Evolutionary conservation across 2,113 vertebrate genomes (phyloP).

Genomic region (Rhinopomastus cyanomelas): DNA sequence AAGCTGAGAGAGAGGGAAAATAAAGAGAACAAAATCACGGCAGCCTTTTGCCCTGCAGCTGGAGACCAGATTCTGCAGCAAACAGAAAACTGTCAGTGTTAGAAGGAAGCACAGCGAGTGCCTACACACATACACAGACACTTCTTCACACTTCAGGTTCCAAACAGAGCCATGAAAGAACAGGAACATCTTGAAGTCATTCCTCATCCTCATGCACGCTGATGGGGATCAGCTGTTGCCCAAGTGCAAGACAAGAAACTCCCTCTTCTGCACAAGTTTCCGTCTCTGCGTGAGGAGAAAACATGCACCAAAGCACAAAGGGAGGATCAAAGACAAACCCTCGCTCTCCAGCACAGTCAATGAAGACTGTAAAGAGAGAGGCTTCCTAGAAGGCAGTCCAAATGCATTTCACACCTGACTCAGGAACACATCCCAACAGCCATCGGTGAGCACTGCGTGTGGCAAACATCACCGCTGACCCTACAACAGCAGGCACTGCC

Average conservation of each 20-base stretch:
- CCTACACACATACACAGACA: background rate
- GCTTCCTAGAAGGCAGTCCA: background rate
- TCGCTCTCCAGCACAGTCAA: background rate
- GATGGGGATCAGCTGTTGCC: slow-evolving; percentile 8
- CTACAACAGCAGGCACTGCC: background rate
- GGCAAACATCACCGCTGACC: background rate
- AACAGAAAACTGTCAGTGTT: background rate
- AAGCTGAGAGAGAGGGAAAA: background rate
- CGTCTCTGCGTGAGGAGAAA: background rate
- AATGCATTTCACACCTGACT: background rate
- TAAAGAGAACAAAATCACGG: background rate
- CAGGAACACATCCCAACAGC: fast-evolving
- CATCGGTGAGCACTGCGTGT: background rate
- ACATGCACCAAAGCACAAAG: background rate
- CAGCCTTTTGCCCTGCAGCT: background rate
- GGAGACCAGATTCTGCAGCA: background rate
- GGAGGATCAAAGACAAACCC: background rate
- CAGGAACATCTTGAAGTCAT: background rate
- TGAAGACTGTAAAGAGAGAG: background rate
- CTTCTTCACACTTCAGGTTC: background rate
- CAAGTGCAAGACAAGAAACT: background rate
- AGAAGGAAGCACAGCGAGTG: background rate
- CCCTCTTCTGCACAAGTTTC: background rate
- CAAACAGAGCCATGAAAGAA: background rate
- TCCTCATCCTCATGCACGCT: background rate